Evolutionary conservation across 2,113 vertebrate species (phyloP), one percentile per base, ranked within the genome.

Genomic region (Chrysochloris asiatica): DNA sequence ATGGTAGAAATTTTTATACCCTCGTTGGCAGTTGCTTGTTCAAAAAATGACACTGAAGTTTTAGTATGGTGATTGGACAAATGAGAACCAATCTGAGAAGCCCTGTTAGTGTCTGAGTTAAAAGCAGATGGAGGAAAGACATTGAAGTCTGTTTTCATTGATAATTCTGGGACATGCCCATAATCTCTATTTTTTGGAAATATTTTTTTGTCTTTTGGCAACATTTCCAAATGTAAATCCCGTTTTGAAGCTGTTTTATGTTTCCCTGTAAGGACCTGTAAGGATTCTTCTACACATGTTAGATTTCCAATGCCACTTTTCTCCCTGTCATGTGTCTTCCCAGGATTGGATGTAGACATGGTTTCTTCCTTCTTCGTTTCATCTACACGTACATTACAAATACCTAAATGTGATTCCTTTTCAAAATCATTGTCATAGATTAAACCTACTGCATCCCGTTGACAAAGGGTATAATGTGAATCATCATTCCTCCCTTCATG

Each of bases 401-500:
- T 97, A 97, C 78, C 97, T 95, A 96, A 97, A 97, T 54, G 90
- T 89, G 98, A 97, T 96, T 97, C 87, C 92, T 97, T 97, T 97
- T 97, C 96, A 97, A 97, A 97, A 97, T 96, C 94, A 26, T 96
- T 98, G 97, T 98, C 97, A 97, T 90, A 96, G 97, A 96, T 97
- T 97, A 97, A 93, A 98, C 94, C 93, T 90, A 93, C 97, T 97
- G 96, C 95, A 95, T 96, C 97, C 96, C 95, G 95, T 94, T 98
- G 98, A 98, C 97, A 98, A 98, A 98, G 93, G 96, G 96, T 92
- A 97, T 98, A 97, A 98, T 97, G 97, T 96, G 97, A 97, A 95
- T 97, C 96, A 98, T 98, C 97, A 93, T 97, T 97, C 97, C 96
- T 96, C 96, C 96, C 97, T 98, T 98, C 97, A 97, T 98, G 97